Base-by-base conservation (phyloP, 2,113 vertebrate genomes). In the Aptenodytes patagonicus region DNA sequence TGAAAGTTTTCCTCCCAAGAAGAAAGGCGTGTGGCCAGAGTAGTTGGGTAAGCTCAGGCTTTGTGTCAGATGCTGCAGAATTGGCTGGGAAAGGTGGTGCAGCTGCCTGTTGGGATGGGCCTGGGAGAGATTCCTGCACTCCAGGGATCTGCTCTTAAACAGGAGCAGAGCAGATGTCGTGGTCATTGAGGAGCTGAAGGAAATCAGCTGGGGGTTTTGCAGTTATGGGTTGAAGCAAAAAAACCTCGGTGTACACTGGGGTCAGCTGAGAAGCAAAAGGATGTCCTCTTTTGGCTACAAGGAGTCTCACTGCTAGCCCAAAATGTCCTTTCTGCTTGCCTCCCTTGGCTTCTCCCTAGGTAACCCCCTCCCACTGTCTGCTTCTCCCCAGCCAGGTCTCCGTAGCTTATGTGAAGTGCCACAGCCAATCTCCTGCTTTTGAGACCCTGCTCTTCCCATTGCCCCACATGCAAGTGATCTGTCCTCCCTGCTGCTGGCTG, bases 171-270 rank as follows among this genome's bases (percentile, higher is more conserved):
- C 13, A 73, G 55, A 49, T 11, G 46, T 44, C 5, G 2, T 36
- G 32, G 60, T 19, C 5, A 0, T 18, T 60, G 61, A 54, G 79
- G 38, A 71, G 32, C 31, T 80, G 47, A 85, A 76, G 47, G 57
- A 95, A 68, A 36, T 26, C 16, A 71, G 11, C 2, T 70, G 12
- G 2, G 29, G 29, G 4, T 6, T 17, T 24, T 66, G 40, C 11
- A 46, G 14, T 42, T 82, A 36, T 3, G n/a, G 2, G 9, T 32
- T 88, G 25, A 88, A 68, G 38, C 9, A 71, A 88, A 85, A 73
- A 62, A 42, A 2, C 0, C 4, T 26, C 0, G 0, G 7, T 44
- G 46, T 58, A 44, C 24, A 15, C 31, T 52, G 28, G 5, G 28
- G 15, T 66, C n/a, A 68, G 34, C 46, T 32, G 32, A 62, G 52